Evolutionary conservation across 2,888 invertebrate genomes (phyloP).

Genomic region (Branchinecta sandiegonensis): DNA sequence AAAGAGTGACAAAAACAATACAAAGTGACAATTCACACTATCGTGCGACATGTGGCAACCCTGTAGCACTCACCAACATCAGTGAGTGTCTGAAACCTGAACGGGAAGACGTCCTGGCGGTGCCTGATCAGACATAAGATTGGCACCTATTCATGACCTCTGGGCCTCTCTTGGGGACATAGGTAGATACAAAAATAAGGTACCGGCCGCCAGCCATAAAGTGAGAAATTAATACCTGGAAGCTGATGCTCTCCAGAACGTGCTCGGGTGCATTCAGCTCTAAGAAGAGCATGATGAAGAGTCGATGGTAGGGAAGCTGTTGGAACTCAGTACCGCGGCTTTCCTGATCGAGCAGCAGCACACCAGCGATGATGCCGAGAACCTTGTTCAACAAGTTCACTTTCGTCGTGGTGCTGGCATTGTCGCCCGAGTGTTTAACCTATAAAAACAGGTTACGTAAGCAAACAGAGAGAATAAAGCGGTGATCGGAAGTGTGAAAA

Average conservation of each 20-base stretch:
- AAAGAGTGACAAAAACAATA: no score
- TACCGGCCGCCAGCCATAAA: no score
- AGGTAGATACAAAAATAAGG: background rate
- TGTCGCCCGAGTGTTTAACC: constrained; percentile 78
- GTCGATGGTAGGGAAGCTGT: constrained; percentile 91
- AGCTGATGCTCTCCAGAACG: constrained; percentile 83
- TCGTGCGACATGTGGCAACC: no score
- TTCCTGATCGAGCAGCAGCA: constrained; percentile 90
- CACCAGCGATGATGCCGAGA: constrained; percentile 87
- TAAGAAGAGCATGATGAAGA: constrained; percentile 88
- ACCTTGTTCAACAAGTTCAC: constrained; percentile 88
- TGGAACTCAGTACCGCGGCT: constrained; percentile 78
- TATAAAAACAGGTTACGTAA: constrained; percentile 47
- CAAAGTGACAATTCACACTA: no score
- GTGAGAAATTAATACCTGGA: constrained; percentile 44
- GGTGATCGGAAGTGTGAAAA: no score
- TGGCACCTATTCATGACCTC: background rate
- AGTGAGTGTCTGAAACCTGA: no score
- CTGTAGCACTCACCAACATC: no score
- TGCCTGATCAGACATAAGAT: background rate
- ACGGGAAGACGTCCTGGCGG: no score
- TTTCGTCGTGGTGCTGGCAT: constrained; percentile 82
- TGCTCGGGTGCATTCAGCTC: constrained; percentile 89
- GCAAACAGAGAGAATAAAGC: no score
- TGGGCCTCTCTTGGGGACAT: background rate